Base-by-base conservation (phyloP, 2,888 invertebrate species). In the Mesodorylaimus sp. region DNA sequence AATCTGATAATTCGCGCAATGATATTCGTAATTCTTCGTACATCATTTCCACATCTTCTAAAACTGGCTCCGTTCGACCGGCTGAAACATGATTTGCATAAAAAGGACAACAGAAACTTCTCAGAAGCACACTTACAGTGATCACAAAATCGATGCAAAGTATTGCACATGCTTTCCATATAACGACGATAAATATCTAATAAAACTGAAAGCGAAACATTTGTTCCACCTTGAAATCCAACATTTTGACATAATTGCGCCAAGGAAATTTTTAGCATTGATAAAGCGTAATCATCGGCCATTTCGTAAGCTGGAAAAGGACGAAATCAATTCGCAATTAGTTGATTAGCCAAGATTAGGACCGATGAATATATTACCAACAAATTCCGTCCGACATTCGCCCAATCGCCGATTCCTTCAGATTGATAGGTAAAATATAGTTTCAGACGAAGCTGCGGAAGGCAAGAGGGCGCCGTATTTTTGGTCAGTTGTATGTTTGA, bases 31-130 rank as follows among this genome's bases (percentile, higher is more conserved):
- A 16, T 3, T 29, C 7, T 7, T 19, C 13, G 19, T 48, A 24
- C 10, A 26, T 37, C 29, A 50, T n/a, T 24, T 46, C 50, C n/a
- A 50, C 46, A 24, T 50, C 50, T 23, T 50, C 50, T 19, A 50
- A 36, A 24, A 50, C 47, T 7, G 45, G 45, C 29, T 47, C 21
- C 25, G 24, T 44, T n/a, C 36, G 37, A 13, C 39, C 39, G 28
- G n/a, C 47, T 44, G 13, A 28, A 27, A 21, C 16, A 46, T 3
- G n/a, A n/a, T n/a, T n/a, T n/a, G n/a, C n/a, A 13, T 48, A 21
- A 48, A 39, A 19, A 7, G 41, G 7, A 21, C n/a, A 21, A 39
- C 7, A 19, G 21, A 39, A 7, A 16, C 21, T 39, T 39, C 41
- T 21, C 21, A 21, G 21, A n/a, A 7, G 21, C 7, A 21, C 23